Evolutionary conservation across 2,797 vertebrate genomes (phyloP).

Genomic region (Megalops cyprinoides): DNA sequence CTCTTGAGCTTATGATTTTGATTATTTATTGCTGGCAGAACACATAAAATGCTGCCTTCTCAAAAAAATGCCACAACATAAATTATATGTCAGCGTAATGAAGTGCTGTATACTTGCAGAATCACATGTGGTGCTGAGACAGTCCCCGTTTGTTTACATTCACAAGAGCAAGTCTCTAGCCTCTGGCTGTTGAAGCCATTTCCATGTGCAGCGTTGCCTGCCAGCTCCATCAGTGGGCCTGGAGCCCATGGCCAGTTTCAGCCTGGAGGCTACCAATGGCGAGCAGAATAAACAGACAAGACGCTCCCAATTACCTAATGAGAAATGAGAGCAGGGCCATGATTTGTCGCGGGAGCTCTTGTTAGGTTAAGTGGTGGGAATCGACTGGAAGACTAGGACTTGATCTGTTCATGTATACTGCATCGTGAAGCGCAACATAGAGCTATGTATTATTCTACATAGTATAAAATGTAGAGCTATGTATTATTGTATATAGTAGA

Average conservation of each 20-base stretch:
- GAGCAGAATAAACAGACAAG: conserved; percentile 67
- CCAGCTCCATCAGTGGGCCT: conserved; percentile 45
- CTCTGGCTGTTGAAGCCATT: conserved; percentile 33
- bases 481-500: not conserved
- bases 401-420: conserved; percentile 43
- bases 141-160: not conserved
- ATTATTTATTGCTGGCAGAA: not conserved
- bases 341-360: conserved; percentile 79
- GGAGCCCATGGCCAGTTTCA: conserved; percentile 53
- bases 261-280: conserved; percentile 67
- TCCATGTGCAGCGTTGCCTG: conserved; percentile 47
- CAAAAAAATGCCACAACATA: not conserved
- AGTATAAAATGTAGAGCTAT: not conserved
- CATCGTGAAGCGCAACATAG: not conserved
- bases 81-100: not conserved
- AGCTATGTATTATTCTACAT: not conserved
- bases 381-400: conserved; percentile 67
- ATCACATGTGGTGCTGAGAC: not conserved
- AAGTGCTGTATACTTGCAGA: not conserved
- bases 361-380: conserved; percentile 82
- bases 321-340: conserved; percentile 68
- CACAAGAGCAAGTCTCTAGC: conserved; percentile 27
- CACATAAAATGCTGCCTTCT: too few relatives aligned
- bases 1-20: not conserved
- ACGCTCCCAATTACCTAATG: conserved; percentile 81